A percentile compares a stretch with the other conserved stretches of the same genome.
Evolutionary conservation across 2,888 invertebrate species (phyloP).

Genomic region (Phaonia tiefii): DNA sequence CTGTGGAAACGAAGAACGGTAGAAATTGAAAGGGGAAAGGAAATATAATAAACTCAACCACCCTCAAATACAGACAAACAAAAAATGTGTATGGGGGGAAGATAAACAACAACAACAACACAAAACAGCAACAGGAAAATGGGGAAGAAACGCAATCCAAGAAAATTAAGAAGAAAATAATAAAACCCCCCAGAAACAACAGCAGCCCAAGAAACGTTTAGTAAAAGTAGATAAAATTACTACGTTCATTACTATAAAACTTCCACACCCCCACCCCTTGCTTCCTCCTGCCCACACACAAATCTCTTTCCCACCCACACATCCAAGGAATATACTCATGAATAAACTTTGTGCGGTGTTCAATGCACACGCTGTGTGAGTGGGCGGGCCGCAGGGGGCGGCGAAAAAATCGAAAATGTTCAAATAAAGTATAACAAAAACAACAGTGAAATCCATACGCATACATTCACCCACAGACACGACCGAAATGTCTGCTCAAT

Average conservation of each 20-base stretch:
- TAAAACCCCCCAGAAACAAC: background rate
- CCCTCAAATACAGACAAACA: constrained; percentile 22
- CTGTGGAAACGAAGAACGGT: background rate
- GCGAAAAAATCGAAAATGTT: constrained; percentile 7
- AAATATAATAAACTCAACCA: constrained; percentile 41
- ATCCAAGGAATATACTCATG: background rate
- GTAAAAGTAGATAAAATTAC: constrained; percentile 25
- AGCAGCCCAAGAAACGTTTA: constrained; percentile 23
- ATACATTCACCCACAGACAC: background rate
- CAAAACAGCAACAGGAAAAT: constrained; percentile 9
- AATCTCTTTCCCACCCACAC: background rate
- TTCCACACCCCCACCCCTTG: constrained; percentile 14
- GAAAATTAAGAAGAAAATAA: constrained; percentile 29
- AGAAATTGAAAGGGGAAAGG: background rate
- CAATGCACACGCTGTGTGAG: background rate
- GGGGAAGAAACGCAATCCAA: constrained; percentile 19
- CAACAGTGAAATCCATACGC: constrained; percentile 18
- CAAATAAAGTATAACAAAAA: constrained; percentile 15
- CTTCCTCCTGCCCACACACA: background rate
- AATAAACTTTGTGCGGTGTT: background rate
- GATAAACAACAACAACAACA: background rate
- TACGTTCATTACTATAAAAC: constrained; percentile 35
- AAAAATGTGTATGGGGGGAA: background rate
- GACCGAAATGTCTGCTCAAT: constrained; percentile 1
- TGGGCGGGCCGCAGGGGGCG: background rate